A percentile compares a stretch with the other conserved stretches of the same genome.
Evolutionary conservation across 2,888 invertebrate species (phyloP).

Genomic region (Melangyna quadrimaculata): DNA sequence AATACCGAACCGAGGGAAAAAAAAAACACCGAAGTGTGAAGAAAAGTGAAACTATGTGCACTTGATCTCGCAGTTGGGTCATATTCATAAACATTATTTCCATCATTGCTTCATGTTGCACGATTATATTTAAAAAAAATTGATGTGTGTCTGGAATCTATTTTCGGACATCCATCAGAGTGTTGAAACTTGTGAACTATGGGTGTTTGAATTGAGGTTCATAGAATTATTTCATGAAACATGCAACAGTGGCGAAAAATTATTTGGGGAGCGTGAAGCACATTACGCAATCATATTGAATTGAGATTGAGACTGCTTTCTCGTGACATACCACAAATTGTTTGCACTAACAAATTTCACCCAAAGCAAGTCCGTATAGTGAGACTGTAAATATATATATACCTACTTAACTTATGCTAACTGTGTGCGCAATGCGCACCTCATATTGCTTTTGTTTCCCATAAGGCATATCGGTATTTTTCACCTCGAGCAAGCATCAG

Average conservation of each 20-base stretch:
- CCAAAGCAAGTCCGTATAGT: neutral
- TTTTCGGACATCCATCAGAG: constrained; percentile 13
- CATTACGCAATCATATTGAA: constrained; percentile 30
- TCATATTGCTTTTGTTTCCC: constrained; percentile 40
- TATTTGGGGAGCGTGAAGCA: constrained; percentile 20
- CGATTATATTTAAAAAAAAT: constrained; percentile 1
- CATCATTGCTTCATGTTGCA: constrained; percentile 49
- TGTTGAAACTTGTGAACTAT: constrained; percentile 23
- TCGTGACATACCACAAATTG: constrained; percentile 42
- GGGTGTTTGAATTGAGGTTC: constrained; percentile 25
- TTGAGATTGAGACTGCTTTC: constrained; percentile 39
- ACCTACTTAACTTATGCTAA: constrained; percentile 8
- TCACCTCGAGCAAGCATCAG: constrained; percentile 44
- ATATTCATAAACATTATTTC: constrained; percentile 60
- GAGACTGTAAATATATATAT: neutral
- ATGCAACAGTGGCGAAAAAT: neutral
- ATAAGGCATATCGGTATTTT: constrained; percentile 53
- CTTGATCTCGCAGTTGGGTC: constrained; percentile 55
- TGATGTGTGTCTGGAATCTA: constrained; percentile 39
- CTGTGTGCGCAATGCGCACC: constrained; percentile 19
- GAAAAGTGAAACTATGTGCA: constrained; percentile 62
- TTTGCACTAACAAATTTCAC: constrained; percentile 39
- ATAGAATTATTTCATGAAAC: constrained; percentile 2
- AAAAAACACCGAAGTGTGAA: constrained; percentile 40
- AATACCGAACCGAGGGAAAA: neutral